Base-by-base conservation (phyloP, 2,888 invertebrate genomes). In the Andrena marginata region DNA sequence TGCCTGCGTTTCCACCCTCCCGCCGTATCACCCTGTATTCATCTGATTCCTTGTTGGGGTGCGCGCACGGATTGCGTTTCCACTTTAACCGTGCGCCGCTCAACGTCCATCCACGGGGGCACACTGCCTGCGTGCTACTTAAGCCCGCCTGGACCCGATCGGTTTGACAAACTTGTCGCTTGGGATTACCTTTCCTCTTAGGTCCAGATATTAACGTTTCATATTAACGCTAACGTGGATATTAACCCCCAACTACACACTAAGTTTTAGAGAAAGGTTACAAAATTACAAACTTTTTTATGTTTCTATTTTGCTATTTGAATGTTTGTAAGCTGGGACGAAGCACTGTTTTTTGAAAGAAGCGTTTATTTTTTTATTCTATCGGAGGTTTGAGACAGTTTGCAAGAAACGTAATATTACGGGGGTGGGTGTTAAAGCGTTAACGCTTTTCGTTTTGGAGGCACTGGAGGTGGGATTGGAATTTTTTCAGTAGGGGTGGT, bases 51-150 rank as follows among this genome's bases (percentile, higher is more conserved):
- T 90, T 88, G 90, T 84, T 87, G 85, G 23, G 56, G 89, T 90
- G 87, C 86, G 90, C 86, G 89, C 87, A 86, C 86, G 88, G 90
- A 90, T 92, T 91, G 90, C 90, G 90, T 90, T 92, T 91, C 91
- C 91, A 91, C 91, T 90, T 90, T 89, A 87, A 87, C 87, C 75
- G 86, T 87, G 85, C 84, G 82, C 80, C 85, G 88, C 82, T 81
- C 83, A 81, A 87, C 79, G 88, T 85, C 86, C 82, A 85, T 82
- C 84, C 67, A 72, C 64, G 59, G 64, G 70, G 70, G 73, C 75
- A 76, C 81, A 69, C 74, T 69, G 59, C 20, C 83, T 42, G 83
- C 78, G 49, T 74, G 78, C 71, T 75, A 78, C 75, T 82, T 76
- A 76, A 80, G 63, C 63, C 13, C 51, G 16, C 59, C 20, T 35